Conservation (phyloP, 2,113 vertebrate genomes). For the Burhinus oedicnemus region DNA sequence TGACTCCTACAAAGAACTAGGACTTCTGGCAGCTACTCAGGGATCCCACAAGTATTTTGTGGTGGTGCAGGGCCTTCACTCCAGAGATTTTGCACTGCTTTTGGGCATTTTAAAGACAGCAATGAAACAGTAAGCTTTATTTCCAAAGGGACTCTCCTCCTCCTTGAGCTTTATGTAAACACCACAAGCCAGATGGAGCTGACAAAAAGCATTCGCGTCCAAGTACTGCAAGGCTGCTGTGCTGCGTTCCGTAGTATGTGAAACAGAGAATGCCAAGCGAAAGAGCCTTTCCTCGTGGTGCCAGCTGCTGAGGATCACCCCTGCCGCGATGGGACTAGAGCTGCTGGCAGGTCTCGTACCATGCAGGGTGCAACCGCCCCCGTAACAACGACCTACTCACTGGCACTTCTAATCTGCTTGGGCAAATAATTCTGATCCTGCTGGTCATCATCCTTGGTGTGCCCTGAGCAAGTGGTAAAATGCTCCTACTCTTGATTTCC, state of each 20-base stretch:
- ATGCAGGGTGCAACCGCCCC: neutral
- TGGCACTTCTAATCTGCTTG: neutral
- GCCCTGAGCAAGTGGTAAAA: slow-evolving; percentile 40
- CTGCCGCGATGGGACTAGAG: neutral
- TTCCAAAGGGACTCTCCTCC: slow-evolving; percentile 2
- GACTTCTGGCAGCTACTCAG: neutral
- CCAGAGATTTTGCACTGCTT: neutral
- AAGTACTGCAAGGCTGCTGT: neutral
- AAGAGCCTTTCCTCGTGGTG: neutral
- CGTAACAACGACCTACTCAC: neutral
- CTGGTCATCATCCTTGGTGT: neutral
- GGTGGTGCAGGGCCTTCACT: neutral
- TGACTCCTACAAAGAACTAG: slow-evolving; percentile 5
- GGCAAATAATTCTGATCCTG: slow-evolving; percentile 11
- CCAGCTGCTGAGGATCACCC: neutral
- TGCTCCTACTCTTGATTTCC: slow-evolving; percentile 35
- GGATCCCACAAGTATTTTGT: slow-evolving; percentile 44
- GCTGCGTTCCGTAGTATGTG: rapidly evolving
- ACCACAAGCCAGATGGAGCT: neutral
- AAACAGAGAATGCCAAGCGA: neutral
- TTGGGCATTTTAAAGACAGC: neutral
- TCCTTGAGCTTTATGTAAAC: slow-evolving; percentile 7
- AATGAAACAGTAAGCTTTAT: neutral
- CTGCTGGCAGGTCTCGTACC: neutral
- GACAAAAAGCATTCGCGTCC: neutral